phyloP scores from a whole-genome alignment of 2,113 vertebrate species.

The Perccottus glenii region DNA sequence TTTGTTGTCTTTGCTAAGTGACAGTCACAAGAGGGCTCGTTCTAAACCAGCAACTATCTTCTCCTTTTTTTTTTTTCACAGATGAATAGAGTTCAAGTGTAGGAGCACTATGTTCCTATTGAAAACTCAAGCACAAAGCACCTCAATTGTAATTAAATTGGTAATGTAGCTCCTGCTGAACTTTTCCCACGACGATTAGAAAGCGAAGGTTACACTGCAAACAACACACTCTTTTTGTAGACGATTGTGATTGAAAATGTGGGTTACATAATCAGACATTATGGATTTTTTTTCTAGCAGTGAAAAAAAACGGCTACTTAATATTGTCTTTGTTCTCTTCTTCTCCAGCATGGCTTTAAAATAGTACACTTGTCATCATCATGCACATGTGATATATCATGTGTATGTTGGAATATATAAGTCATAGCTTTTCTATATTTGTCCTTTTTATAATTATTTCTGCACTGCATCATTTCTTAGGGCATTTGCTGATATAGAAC shows the following conservation, averaged over 20 bases:
- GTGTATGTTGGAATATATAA: constrained; percentile 16
- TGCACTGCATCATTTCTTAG: neutral
- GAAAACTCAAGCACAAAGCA: constrained; percentile 22
- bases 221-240: neutral
- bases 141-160: constrained; percentile 52
- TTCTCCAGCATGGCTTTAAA: constrained; percentile 22
- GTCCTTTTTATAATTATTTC: neutral
- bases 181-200: constrained; percentile 62
- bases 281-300: neutral
- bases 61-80: neutral
- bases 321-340: neutral
- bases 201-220: constrained; percentile 34
- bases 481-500: constrained; percentile 33
- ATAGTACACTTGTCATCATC: constrained; percentile 8
- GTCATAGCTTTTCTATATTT: neutral
- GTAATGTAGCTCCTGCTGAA: constrained; percentile 46
- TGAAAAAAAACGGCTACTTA: neutral
- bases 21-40: too few relatives aligned
- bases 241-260: constrained; percentile 18
- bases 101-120: constrained; percentile 3
- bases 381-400: constrained; percentile 24
- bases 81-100: neutral
- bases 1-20: too few relatives aligned
- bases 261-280: constrained; percentile 30
- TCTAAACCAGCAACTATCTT: too few relatives aligned